Conservation (phyloP, 2,797 vertebrate genomes). For the Iguana delicatissima region DNA sequence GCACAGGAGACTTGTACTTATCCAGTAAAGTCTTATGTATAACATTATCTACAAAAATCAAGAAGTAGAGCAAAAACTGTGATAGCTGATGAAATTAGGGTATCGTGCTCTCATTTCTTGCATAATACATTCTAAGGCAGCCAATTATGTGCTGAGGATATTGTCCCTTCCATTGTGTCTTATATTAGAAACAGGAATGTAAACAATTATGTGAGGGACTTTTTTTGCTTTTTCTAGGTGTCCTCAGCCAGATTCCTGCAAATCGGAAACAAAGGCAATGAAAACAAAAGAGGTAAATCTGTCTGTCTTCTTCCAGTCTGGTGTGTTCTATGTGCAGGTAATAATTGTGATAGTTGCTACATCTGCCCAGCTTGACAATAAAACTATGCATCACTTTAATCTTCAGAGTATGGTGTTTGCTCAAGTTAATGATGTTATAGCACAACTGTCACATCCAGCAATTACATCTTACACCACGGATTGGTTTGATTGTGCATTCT, state of each 20-base stretch:
- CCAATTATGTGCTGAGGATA: background rate
- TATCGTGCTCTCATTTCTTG: background rate
- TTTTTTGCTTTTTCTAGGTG: background rate
- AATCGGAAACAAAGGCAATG: slow-evolving; percentile 13
- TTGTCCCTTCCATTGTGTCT: background rate
- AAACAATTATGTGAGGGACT: background rate
- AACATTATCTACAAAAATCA: background rate
- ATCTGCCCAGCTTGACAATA: slow-evolving; percentile 23
- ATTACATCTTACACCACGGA: slow-evolving; percentile 45
- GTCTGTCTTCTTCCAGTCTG: slow-evolving; percentile 11
- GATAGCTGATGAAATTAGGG: background rate
- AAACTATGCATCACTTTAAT: slow-evolving; percentile 51
- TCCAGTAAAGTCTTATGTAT: background rate
- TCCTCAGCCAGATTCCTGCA: background rate
- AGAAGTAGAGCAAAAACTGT: background rate
- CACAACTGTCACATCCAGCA: slow-evolving; percentile 63
- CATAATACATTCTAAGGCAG: background rate
- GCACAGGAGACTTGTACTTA: background rate
- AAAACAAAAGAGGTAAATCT: background rate
- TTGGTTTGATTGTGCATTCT: slow-evolving; percentile 43
- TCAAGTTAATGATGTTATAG: slow-evolving; percentile 51
- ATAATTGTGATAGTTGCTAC: slow-evolving; percentile 38
- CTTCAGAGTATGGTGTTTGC: slow-evolving; percentile 27
- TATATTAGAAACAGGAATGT: background rate
- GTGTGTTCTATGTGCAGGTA: slow-evolving; percentile 49